These are phyloP conservation scores for Steinernema khuongi DNA, from an alignment of 1,140 invertebrate species.

Conservation along the genomic window DNA sequence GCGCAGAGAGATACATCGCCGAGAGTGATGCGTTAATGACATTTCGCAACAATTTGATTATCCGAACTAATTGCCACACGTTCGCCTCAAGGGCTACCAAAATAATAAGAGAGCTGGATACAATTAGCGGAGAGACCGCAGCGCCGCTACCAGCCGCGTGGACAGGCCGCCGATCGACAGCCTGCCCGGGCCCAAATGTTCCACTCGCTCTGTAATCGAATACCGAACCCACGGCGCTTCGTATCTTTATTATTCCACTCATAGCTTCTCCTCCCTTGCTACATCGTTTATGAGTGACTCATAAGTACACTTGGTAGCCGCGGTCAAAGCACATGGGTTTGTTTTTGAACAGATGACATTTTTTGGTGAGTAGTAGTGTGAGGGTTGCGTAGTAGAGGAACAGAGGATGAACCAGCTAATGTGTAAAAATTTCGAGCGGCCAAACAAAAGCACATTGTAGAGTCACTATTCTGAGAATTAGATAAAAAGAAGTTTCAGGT, in stretches of 20 bases:
- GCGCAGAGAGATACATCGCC: neutral
- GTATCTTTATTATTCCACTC: neutral
- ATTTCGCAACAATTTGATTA: constrained; percentile 10
- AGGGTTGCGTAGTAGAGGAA: neutral
- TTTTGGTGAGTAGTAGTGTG: neutral
- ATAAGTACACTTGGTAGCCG: neutral
- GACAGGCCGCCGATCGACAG: neutral
- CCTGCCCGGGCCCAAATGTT: constrained; percentile 6
- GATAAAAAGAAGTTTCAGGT: too few relatives aligned
- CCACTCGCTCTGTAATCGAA: constrained; percentile 10
- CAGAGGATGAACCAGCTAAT: too few relatives aligned
- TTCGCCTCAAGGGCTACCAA: neutral
- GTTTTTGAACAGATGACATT: constrained; percentile 2
- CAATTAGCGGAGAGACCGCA: neutral
- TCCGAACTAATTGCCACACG: neutral
- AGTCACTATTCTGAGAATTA: too few relatives aligned
- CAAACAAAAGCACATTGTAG: too few relatives aligned
- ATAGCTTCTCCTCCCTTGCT: too few relatives aligned
- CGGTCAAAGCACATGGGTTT: neutral
- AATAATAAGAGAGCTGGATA: neutral
- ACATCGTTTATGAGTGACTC: neutral
- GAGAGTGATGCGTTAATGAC: constrained; percentile 10
- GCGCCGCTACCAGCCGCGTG: neutral
- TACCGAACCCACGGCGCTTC: neutral
- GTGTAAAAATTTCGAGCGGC: too few relatives aligned